A percentile compares a stretch with the other conserved stretches of the same genome.
These are phyloP conservation scores for Mionectes olivaceus DNA, from an alignment of 2,797 vertebrate species.

Conservation along the genomic window DNA sequence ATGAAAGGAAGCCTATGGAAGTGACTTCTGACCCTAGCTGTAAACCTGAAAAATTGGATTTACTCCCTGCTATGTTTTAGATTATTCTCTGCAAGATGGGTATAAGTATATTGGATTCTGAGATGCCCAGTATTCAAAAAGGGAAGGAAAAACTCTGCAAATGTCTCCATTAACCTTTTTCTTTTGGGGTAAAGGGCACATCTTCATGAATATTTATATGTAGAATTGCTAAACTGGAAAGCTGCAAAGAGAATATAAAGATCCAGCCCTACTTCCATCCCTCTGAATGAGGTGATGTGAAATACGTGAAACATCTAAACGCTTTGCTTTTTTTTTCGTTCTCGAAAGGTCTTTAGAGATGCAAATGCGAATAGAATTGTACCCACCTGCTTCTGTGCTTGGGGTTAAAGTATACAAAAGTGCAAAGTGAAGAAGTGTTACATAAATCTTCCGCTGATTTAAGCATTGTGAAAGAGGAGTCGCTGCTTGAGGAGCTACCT, in stretches of 20 bases:
- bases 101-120: slow-evolving; percentile 32
- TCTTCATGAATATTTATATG: slow-evolving; percentile 75
- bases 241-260: slow-evolving; percentile 39
- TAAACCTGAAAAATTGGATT: slow-evolving; percentile 45
- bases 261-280: background rate
- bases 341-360: background rate
- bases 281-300: slow-evolving; percentile 7
- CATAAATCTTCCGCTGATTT: background rate
- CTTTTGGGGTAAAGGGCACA: slow-evolving; percentile 63
- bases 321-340: background rate
- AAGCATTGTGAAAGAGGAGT: background rate
- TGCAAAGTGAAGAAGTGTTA: background rate
- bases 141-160: slow-evolving; percentile 29
- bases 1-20: slow-evolving; percentile 33
- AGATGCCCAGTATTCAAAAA: slow-evolving; percentile 54
- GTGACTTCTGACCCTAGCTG: slow-evolving; percentile 56
- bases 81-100: slow-evolving; percentile 30
- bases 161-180: slow-evolving; percentile 77
- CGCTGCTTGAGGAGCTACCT: background rate
- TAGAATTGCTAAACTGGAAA: slow-evolving; percentile 56
- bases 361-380: background rate
- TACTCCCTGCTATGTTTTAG: slow-evolving; percentile 23
- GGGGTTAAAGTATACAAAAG: background rate
- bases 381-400: background rate
- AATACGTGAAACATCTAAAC: background rate